These are phyloP conservation scores for Eupithecia vulgata DNA, from an alignment of 2,888 invertebrate species.

Conservation along the genomic window DNA sequence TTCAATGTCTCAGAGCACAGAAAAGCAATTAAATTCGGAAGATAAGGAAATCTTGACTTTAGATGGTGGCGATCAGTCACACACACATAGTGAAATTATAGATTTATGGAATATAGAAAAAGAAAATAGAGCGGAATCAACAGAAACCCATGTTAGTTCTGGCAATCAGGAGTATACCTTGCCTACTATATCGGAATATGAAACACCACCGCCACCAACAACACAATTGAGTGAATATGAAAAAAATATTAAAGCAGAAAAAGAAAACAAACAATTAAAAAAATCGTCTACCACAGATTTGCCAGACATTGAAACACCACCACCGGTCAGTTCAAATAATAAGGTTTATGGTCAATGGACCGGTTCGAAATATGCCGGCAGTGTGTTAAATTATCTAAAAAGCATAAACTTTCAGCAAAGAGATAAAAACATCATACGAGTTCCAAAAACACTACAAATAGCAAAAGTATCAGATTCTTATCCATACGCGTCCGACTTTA, in stretches of 20 bases:
- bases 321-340: conserved; percentile 55
- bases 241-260: conserved; percentile 43
- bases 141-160: conserved; percentile 48
- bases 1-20: conserved; percentile 38
- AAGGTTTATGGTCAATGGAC: conserved; percentile 74
- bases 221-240: conserved; percentile 40
- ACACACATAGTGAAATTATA: conserved; percentile 45
- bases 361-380: conserved; percentile 70
- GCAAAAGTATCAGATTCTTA: conserved; percentile 64
- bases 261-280: conserved; percentile 5
- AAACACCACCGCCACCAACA: conserved; percentile 64
- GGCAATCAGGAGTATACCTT: conserved; percentile 48
- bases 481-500: conserved; percentile 70
- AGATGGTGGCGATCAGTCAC: conserved; percentile 36
- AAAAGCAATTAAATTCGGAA: conserved; percentile 37
- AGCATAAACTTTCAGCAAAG: conserved; percentile 61
- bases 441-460: conserved; percentile 66
- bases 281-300: conserved; percentile 38
- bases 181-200: conserved; percentile 58
- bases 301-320: conserved; percentile 64
- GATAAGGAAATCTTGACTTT: conserved; percentile 58
- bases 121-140: conserved; percentile 50
- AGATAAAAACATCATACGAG: conserved; percentile 51
- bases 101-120: conserved; percentile 61
- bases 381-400: conserved; percentile 72